Conservation (phyloP, 2,113 vertebrate species). For the Prionailurus bengalensis region DNA sequence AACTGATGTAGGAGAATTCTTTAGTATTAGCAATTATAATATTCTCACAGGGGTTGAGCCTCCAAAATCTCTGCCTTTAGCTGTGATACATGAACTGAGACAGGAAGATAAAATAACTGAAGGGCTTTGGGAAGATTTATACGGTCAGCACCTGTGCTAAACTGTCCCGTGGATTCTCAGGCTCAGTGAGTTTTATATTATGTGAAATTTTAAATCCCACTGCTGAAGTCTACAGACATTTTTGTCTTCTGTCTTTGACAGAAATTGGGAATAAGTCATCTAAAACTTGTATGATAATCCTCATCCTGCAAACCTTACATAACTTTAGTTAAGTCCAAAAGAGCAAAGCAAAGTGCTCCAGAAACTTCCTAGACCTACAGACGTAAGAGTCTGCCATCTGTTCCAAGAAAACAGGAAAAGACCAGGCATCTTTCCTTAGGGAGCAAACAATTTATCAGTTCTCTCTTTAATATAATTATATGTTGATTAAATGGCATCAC, state of each 20-base stretch:
- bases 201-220: constrained; percentile 65
- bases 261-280: constrained; percentile 33
- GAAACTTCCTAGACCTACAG: neutral
- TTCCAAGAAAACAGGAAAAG: neutral
- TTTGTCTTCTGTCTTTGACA: constrained; percentile 19
- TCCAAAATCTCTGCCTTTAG: constrained; percentile 53
- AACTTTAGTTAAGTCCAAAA: constrained; percentile 31
- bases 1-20: neutral
- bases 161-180: constrained; percentile 31
- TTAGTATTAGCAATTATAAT: constrained; percentile 54
- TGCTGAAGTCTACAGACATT: constrained; percentile 41
- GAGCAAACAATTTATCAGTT: neutral
- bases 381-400: neutral
- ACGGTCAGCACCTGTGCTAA: neutral
- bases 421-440: neutral
- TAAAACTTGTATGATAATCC: constrained; percentile 4
- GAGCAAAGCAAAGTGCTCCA: neutral
- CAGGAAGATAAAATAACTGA: constrained; percentile 9
- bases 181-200: constrained; percentile 59
- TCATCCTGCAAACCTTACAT: neutral
- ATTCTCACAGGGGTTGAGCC: neutral
- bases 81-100: constrained; percentile 47
- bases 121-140: constrained; percentile 52
- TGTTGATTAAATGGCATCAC: neutral
- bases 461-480: neutral